Conservation (phyloP, 2,113 vertebrate genomes). For the Daboia siamensis region DNA sequence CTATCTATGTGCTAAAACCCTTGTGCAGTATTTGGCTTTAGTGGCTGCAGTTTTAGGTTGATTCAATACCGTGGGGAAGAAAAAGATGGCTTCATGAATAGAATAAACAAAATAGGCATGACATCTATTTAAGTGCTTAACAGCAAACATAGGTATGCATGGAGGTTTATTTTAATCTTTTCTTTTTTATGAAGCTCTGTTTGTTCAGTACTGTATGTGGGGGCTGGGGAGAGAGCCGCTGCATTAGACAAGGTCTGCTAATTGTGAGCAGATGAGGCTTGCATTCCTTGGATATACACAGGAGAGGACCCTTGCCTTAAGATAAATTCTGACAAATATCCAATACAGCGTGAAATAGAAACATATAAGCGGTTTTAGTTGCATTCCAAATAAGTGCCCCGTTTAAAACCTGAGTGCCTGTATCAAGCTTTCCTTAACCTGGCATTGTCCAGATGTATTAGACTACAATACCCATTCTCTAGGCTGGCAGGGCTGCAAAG, state of each 20-base stretch:
- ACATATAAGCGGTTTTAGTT: conserved; percentile 58
- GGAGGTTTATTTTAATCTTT: conserved; percentile 47
- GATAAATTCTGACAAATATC: conserved; percentile 70
- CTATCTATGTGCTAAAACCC: conserved; percentile 23
- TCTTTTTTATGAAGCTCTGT: neutral
- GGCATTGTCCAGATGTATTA: neutral
- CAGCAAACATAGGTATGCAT: conserved; percentile 61
- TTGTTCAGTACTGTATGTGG: neutral
- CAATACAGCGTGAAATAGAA: conserved; percentile 57
- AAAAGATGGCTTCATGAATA: conserved; percentile 37
- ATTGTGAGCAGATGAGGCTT: conserved; percentile 63
- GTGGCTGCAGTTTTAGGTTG: conserved; percentile 56
- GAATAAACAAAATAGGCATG: conserved; percentile 47
- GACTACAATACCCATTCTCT: neutral
- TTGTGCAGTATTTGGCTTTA: conserved; percentile 50
- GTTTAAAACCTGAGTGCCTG: conserved; percentile 24
- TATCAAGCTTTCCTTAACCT: neutral
- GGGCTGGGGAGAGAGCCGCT: conserved; percentile 44
- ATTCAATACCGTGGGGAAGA: conserved; percentile 13
- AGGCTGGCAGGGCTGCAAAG: neutral
- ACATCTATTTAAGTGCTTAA: conserved; percentile 58
- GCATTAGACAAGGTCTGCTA: conserved; percentile 66
- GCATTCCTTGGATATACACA: conserved; percentile 57
- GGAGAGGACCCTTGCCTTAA: conserved; percentile 70
- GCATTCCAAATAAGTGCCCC: conserved; percentile 50